phyloP scores from a whole-genome alignment of 2,888 invertebrate genomes.

The Ctena decussata region DNA sequence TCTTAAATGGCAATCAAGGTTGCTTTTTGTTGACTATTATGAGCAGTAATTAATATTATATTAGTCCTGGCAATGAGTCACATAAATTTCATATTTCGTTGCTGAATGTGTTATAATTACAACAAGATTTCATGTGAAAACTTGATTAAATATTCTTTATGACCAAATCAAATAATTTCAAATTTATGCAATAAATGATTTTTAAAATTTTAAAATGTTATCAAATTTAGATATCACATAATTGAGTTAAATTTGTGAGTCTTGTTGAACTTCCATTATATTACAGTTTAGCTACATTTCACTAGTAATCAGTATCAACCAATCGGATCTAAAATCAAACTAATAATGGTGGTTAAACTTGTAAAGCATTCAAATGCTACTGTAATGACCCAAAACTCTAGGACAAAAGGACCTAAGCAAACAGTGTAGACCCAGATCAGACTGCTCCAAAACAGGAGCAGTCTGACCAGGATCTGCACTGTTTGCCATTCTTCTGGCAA shows the following conservation, averaged over 20 bases:
- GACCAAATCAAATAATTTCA: not conserved
- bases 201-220: not conserved
- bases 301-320: not conserved
- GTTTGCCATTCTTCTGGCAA: no score
- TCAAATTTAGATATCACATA: not conserved
- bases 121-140: not conserved
- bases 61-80: not conserved
- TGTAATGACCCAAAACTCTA: no score
- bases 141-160: not conserved
- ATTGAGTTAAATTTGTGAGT: not conserved
- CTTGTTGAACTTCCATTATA: not conserved
- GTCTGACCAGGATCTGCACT: no score
- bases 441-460: no score
- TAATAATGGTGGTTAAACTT: not conserved
- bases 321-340: not conserved
- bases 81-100: not conserved
- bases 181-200: constrained; percentile 1
- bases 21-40: no score
- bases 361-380: not conserved
- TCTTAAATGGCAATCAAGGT: no score
- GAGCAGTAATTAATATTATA: no score
- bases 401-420: no score
- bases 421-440: no score
- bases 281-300: not conserved
- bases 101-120: not conserved